Percentiles rank a stretch among this genome's conserved stretches.
phyloP scores from a whole-genome alignment of 2,797 vertebrate species.

The Lepidocolaptes lacrymiger region DNA sequence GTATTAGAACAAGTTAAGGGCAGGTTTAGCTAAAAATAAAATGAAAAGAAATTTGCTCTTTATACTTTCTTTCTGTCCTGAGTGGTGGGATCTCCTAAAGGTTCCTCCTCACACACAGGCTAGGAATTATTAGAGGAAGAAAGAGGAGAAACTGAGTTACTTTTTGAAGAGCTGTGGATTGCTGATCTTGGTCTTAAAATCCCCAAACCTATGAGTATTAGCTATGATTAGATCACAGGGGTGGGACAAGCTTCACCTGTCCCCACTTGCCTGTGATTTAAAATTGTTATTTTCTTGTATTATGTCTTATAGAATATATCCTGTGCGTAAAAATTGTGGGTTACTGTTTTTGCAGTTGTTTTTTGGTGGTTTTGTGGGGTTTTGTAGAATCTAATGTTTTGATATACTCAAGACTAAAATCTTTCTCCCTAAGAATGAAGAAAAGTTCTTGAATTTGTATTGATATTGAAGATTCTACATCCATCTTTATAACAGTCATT shows the following conservation, averaged over 20 bases:
- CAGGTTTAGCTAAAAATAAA: not conserved
- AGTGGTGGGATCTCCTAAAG: not conserved
- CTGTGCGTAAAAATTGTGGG: not conserved
- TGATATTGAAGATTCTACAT: not conserved
- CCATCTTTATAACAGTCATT: not conserved
- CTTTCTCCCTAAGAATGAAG: not conserved
- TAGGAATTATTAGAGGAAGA: not conserved
- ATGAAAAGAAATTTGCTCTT: not conserved
- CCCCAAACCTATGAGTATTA: not conserved
- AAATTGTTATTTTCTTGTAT: not conserved
- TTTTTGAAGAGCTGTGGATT: not conserved
- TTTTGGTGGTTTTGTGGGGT: not conserved
- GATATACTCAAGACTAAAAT: not conserved
- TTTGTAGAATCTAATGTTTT: not conserved
- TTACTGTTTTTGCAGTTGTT: not conserved
- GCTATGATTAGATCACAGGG: not conserved
- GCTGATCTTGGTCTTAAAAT: slow-evolving; percentile 6
- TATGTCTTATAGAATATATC: not conserved
- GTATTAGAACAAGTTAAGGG: not conserved
- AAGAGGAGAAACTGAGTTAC: not conserved
- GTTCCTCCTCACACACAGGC: not conserved
- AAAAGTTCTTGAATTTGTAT: not conserved
- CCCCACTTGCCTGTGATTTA: not conserved
- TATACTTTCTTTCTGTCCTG: not conserved
- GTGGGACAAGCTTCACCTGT: not conserved